Conservation (phyloP, 35 echinoderm and acorn worm species). For the Heliocidaris erythrogramma region DNA sequence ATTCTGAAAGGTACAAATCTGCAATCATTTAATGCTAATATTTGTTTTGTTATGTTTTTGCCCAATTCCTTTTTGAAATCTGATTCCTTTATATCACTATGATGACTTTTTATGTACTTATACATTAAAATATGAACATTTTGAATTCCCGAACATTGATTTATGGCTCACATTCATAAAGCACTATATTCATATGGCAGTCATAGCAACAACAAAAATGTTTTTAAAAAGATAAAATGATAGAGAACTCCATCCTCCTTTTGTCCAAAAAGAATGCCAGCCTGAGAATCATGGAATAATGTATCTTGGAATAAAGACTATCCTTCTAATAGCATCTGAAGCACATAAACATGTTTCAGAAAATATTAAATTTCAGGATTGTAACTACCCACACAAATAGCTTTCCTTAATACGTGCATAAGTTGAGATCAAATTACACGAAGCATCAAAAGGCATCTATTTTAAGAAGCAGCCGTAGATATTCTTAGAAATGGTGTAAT, state of each 20-base stretch:
- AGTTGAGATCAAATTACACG: background rate
- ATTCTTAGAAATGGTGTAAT: conserved; percentile 6
- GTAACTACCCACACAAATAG: background rate
- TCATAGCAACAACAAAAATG: background rate
- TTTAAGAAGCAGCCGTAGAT: background rate
- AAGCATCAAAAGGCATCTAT: background rate
- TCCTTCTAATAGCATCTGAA: background rate
- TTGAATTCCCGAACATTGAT: too few species aligned
- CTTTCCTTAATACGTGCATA: background rate
- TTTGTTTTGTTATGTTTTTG: too few species aligned
- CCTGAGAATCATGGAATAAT: background rate
- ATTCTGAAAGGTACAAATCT: too few species aligned
- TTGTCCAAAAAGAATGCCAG: background rate
- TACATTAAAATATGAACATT: too few species aligned
- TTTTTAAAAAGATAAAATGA: background rate
- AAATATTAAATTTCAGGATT: background rate
- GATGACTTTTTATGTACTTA: too few species aligned
- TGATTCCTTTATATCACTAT: too few species aligned
- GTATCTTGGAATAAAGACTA: background rate
- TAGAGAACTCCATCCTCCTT: background rate
- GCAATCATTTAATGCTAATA: too few species aligned
- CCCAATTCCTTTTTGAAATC: too few species aligned
- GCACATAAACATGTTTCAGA: background rate
- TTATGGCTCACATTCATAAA: too few species aligned
- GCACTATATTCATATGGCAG: too few species aligned